Base-by-base conservation (phyloP, 2,888 invertebrate species). In the Bombylius discolor region DNA sequence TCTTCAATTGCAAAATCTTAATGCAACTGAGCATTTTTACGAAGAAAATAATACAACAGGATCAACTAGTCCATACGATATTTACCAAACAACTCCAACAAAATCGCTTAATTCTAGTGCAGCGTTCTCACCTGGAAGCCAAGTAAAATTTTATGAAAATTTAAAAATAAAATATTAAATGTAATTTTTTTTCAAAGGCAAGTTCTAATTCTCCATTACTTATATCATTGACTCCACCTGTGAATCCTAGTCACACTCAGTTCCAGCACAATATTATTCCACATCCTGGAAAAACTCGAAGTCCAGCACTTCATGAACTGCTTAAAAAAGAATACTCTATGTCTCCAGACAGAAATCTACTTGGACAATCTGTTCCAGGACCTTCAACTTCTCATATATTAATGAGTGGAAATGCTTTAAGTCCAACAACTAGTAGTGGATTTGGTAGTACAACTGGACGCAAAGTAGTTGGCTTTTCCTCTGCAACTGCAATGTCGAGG, bases 111-210 rank as follows among this genome's bases (percentile, higher is more conserved):
- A 62, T 61, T 68, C 70, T 32, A 63, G 68, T 56, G 69, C 74
- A 52, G 79, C 82, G 34, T 81, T 84, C 69, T 84, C 84, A 11
- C 84, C 85, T 31, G 78, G 80, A 52, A 85, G 84, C 70, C 83
- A 82, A 63, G 81, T 67, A 52, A 63, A 36, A 36, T 36, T 36
- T 36, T 4, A 36, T 8, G 8, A 36, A 36, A 7, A 5, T 36
- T 36, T 36, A 36, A 36, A 36, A 36, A 7, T 5, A 36, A 36
- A 36, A 36, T 7, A 36, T 7, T 7, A 36, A 36, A 36, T 7
- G 1, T 36, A 4, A 11, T 23, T 52, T 48, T 14, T 47, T 59
- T 47, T 52, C 63, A 58, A 44, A 67, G 66, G 63, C 71, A 64
- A 77, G 78, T 63, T 79, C 79, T 14, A 78, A 71, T 63, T 80